Evolutionary conservation across 2,888 invertebrate genomes (phyloP), one percentile per base, ranked within the genome.

Genomic region (Enoplolaimus lenunculus): DNA sequence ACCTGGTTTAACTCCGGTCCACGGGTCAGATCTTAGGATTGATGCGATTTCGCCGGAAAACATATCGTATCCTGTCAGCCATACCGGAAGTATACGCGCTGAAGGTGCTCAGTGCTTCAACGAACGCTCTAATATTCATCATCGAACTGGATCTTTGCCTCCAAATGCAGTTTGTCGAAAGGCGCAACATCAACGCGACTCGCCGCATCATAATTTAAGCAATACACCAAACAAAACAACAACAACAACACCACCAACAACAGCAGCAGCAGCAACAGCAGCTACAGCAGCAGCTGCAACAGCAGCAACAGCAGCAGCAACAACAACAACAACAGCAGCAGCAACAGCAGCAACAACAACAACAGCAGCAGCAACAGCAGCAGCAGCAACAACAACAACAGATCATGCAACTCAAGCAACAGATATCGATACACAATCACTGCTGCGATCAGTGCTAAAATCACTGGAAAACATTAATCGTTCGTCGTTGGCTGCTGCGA

Each of bases 391-490:
- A 45, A 21, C 45, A 7, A 45, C 7, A 13, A 45, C 21, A 13
- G 45, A 45, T 45, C 7, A 45, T 21, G 21, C 21, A 45, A 13
- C 7, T 45, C 3, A 2, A 26, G 45, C 21, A 45, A 7, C 45
- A 13, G 31, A 66, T n/a, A 30, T 66, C 2, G 67, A 66, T n/a
- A 31, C 67, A n/a, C 2, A 34, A 31, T 30, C 30, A 26, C 64
- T 92, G 75, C 83, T 92, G 16, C 89, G 90, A n/a, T 90, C 90
- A 28, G 85, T 87, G 77, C 85, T 87, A 13, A 84, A 85, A 26
- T 85, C 82, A 66, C 84, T 87, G 60, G 85, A 85, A 68, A 86
- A 86, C 70, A 85, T 87, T 13, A 84, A 85, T 0, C 85, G 86
- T n/a, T n/a, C n/a, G n/a, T n/a, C n/a, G n/a, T n/a, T n/a, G n/a